Evolutionary conservation across 2,113 vertebrate genomes (phyloP).

Genomic region (Xenotilapia leptura): DNA sequence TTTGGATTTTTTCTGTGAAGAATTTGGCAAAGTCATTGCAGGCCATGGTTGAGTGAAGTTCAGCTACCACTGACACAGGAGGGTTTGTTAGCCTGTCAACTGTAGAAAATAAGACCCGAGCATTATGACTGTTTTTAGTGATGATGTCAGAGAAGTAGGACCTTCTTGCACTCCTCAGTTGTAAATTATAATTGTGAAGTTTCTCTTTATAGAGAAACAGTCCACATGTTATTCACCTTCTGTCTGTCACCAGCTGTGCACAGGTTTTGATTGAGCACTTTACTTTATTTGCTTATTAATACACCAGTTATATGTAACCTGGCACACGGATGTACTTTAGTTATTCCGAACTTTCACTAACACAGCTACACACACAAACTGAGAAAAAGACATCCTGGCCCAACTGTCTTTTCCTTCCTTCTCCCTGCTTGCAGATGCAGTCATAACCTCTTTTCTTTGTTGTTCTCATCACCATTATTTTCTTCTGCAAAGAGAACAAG

Average conservation of each 20-base stretch:
- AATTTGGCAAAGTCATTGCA: too few relatives aligned
- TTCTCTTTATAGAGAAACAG: too few relatives aligned
- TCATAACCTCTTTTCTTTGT: background rate
- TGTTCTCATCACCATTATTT: background rate
- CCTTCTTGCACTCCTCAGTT: too few relatives aligned
- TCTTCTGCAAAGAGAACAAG: background rate
- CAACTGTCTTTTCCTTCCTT: background rate
- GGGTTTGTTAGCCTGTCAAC: too few relatives aligned
- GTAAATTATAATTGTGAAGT: too few relatives aligned
- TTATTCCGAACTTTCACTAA: background rate
- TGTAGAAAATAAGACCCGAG: too few relatives aligned
- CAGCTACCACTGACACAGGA: too few relatives aligned
- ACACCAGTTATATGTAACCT: background rate
- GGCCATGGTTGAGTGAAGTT: too few relatives aligned
- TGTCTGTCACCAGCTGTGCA: background rate
- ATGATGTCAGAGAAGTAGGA: too few relatives aligned
- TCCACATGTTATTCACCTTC: background rate
- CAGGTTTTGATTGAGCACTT: background rate
- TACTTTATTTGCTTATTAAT: conserved; percentile 11
- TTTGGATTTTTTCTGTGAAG: too few relatives aligned
- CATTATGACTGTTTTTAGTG: too few relatives aligned
- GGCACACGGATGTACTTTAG: background rate
- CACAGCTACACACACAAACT: background rate
- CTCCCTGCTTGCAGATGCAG: conserved; percentile 20
- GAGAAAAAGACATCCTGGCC: background rate